These are phyloP conservation scores for Mayetiola destructor DNA, from an alignment of 2,888 invertebrate species.

Conservation along the genomic window DNA sequence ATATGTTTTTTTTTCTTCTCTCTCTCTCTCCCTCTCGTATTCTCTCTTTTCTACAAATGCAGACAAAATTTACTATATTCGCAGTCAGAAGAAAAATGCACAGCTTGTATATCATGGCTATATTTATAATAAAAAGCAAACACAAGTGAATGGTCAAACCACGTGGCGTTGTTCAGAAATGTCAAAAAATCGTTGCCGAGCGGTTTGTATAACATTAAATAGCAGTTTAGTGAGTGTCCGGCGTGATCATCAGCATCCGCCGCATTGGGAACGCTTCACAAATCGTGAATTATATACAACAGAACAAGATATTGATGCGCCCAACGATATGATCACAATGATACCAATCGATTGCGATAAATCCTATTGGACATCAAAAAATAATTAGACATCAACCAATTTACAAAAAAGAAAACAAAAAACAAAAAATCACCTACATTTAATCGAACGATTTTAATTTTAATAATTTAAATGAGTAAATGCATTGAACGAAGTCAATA, in stretches of 20 bases:
- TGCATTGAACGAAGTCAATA: background rate
- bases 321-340: background rate
- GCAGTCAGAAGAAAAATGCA: constrained; percentile 37
- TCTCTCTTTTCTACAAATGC: constrained; percentile 4
- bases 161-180: constrained; percentile 36
- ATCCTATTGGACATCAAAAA: background rate
- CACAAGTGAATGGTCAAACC: constrained; percentile 35
- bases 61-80: constrained; percentile 31
- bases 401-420: background rate
- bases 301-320: constrained; percentile 26
- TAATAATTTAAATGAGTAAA: background rate
- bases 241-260: constrained; percentile 30
- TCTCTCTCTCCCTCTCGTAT: constrained; percentile 9
- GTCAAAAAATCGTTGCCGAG: constrained; percentile 32
- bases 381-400: background rate
- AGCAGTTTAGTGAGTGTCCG: constrained; percentile 28
- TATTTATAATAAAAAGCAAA: constrained; percentile 36
- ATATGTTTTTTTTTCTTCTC: background rate
- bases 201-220: constrained; percentile 33
- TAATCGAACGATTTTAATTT: background rate
- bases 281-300: constrained; percentile 29
- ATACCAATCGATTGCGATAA: background rate
- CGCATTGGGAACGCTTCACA: constrained; percentile 30
- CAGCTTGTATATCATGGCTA: constrained; percentile 34
- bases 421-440: background rate